Base-by-base conservation (phyloP, 2,113 vertebrate genomes). In the Ondatra zibethicus region DNA sequence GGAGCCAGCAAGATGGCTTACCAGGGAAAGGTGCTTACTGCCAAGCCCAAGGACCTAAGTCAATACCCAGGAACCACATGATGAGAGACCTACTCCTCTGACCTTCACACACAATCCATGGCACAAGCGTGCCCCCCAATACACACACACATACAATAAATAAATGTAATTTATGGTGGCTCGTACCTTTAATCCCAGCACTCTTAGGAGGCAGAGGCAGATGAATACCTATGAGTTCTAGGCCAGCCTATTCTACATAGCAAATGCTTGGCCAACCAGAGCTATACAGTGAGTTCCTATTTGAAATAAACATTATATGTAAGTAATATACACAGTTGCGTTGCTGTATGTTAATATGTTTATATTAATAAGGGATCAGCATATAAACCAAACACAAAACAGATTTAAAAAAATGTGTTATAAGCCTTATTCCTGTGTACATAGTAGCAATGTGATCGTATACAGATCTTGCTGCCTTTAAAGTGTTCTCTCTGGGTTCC, bases 401-500 rank as follows among this genome's bases (percentile, higher is more conserved):
- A 94, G 86, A 84, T 72, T 47, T 7, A 7, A 88, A 87, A 29
- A 82, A 80, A 92, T 52, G 10, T 50, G 31, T 86, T 91, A 3
- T 75, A n/a, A 73, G 29, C 50, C 17, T 94, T 89, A 93, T 76
- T 75, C 78, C 66, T 21, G 11, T 88, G 33, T 88, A 25, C 29
- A 42, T 25, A 77, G 1, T 93, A 82, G 1, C 65, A 89, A 0
- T 89, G n/a, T 94, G 72, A 75, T 78, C 65, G 23, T 85, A 97
- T 93, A 81, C 92, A n/a, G 92, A 89, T 81, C 80, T 25, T 70
- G 4, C 72, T 70, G 23, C 36, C 86, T 76, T 75, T 94, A 25
- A 58, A 76, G 17, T 72, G 39, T 78, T 88, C 65, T 75, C 81
- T 91, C 23, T 91, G 29, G 52, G 75, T 95, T 91, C 95, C 86